Conservation (phyloP, 2,113 vertebrate genomes). For the Psophia crepitans region DNA sequence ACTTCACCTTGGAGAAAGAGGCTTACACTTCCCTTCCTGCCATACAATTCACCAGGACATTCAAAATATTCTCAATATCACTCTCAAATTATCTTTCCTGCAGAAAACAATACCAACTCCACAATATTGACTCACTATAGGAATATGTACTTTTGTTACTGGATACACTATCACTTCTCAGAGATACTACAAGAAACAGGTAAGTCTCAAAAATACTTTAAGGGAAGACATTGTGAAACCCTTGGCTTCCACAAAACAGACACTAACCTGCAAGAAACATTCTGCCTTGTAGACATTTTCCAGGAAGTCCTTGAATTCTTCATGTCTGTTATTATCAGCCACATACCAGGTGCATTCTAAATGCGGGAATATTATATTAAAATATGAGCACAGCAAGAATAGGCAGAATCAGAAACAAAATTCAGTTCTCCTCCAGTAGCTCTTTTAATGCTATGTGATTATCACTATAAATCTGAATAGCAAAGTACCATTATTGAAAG, state of each 20-base stretch:
- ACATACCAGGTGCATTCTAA: conserved; percentile 85
- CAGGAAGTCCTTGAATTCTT: conserved; percentile 82
- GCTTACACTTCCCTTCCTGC: background rate
- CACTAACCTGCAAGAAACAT: conserved; percentile 87
- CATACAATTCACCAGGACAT: background rate
- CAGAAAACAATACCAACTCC: background rate
- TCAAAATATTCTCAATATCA: background rate
- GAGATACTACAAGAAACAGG: background rate
- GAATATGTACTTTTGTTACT: background rate
- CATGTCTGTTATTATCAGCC: conserved; percentile 63
- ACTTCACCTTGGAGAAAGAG: background rate
- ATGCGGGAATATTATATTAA: conserved; percentile 16
- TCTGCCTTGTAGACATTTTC: conserved; percentile 78
- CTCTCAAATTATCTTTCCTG: background rate
- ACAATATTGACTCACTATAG: background rate
- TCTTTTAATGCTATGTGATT: background rate
- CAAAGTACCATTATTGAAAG: background rate
- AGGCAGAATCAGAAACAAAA: background rate
- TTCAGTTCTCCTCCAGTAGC: background rate
- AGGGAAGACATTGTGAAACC: background rate
- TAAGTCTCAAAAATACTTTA: background rate
- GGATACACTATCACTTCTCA: background rate
- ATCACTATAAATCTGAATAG: background rate
- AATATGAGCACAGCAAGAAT: background rate
- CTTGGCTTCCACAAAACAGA: background rate